phyloP scores from a whole-genome alignment of 2,888 invertebrate species.

The Anthophora plumipes region DNA sequence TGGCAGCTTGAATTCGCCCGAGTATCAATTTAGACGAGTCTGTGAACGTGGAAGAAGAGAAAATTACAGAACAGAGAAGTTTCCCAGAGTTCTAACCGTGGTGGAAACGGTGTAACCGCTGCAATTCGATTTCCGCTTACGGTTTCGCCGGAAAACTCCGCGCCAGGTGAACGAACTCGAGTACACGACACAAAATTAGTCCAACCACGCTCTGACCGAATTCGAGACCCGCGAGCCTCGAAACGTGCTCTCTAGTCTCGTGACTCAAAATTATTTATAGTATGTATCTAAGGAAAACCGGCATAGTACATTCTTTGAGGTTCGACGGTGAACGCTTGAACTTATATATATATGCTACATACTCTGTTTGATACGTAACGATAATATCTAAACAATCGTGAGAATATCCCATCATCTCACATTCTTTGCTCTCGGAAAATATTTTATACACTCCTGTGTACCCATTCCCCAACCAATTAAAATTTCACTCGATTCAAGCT shows the following conservation, averaged over 20 bases:
- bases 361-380: conserved; percentile 1
- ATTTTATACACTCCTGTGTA: background rate
- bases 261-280: conserved; percentile 80
- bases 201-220: conserved; percentile 78
- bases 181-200: conserved; percentile 80
- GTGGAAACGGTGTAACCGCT: conserved; percentile 2
- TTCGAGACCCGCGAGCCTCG: conserved; percentile 73
- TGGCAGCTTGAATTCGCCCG: background rate
- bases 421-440: conserved; percentile 15
- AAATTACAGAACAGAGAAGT: conserved; percentile 7
- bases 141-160: conserved; percentile 58
- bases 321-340: background rate
- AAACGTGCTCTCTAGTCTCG: conserved; percentile 75
- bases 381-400: background rate
- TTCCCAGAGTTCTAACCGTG: background rate
- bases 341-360: conserved; percentile 5
- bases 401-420: background rate
- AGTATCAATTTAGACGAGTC: background rate
- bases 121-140: conserved; percentile 46
- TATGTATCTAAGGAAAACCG: conserved; percentile 69
- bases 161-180: conserved; percentile 79
- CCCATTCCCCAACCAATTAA: conserved; percentile 1
- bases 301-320: conserved; percentile 34
- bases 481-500: background rate
- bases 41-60: background rate